These are phyloP conservation scores for Apotomis turbidana DNA, from an alignment of 2,888 invertebrate species.

Conservation along the genomic window DNA sequence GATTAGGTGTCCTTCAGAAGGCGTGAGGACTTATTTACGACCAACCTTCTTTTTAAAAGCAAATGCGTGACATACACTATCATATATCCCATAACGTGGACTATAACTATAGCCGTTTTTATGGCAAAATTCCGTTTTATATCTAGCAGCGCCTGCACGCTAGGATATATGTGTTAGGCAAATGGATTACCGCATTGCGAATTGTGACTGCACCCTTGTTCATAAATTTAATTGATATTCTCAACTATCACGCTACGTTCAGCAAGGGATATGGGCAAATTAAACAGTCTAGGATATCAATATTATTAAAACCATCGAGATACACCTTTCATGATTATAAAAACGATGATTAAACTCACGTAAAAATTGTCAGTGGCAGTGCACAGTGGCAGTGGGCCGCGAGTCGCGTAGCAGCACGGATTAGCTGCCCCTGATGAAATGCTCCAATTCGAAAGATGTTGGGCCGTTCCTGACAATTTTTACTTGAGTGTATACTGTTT, in stretches of 20 bases:
- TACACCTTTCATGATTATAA: too few relatives aligned
- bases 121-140: slow-evolving; percentile 7
- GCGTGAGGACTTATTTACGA: neutral
- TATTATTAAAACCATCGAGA: too few relatives aligned
- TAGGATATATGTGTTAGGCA: neutral
- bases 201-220: slow-evolving; percentile 1
- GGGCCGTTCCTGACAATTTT: too few relatives aligned
- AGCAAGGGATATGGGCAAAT: too few relatives aligned
- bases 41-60: slow-evolving; percentile 4
- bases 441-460: too few relatives aligned
- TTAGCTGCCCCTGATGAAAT: too few relatives aligned
- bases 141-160: neutral
- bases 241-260: neutral
- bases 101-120: slow-evolving; percentile 1
- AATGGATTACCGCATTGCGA: slow-evolving; percentile 12
- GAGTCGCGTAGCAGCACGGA: too few relatives aligned
- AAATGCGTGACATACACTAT: neutral
- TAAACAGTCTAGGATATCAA: too few relatives aligned
- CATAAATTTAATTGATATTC: neutral
- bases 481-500: too few relatives aligned
- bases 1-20: neutral
- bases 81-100: neutral
- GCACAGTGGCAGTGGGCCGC: too few relatives aligned
- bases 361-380: too few relatives aligned
- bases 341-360: too few relatives aligned